Evolutionary conservation across 2,888 invertebrate species (phyloP).

Genomic region (Octonoba sinensis): DNA sequence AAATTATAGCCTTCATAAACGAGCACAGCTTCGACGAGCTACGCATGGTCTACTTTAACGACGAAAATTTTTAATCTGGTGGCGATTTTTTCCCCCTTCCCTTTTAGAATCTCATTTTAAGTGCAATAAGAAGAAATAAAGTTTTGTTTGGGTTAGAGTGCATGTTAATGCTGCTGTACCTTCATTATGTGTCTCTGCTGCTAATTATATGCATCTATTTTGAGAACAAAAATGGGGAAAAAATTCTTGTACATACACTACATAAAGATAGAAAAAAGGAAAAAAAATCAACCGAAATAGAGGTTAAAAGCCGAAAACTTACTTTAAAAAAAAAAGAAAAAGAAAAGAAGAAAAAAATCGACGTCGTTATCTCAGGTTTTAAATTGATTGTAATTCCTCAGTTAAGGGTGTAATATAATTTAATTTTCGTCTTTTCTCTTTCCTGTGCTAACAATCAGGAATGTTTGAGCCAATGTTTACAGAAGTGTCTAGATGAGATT

Average conservation of each 20-base stretch:
- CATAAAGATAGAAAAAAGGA: slow-evolving; percentile 38
- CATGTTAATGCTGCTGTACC: too few relatives aligned
- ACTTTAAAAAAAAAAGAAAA: too few relatives aligned
- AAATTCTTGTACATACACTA: slow-evolving; percentile 18
- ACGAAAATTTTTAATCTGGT: slow-evolving; percentile 20
- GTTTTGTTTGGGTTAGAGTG: too few relatives aligned
- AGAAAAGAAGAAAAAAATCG: too few relatives aligned
- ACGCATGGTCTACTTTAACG: slow-evolving; percentile 28
- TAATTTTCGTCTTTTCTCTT: slow-evolving; percentile 35
- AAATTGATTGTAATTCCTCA: slow-evolving; percentile 40
- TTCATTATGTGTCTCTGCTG: slow-evolving; percentile 12
- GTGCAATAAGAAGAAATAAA: too few relatives aligned
- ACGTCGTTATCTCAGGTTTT: slow-evolving; percentile 36
- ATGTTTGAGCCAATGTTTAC: slow-evolving; percentile 41
- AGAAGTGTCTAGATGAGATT: slow-evolving; percentile 41
- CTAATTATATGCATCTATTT: slow-evolving; percentile 43
- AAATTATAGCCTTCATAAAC: slow-evolving; percentile 54
- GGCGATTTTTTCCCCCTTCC: background rate
- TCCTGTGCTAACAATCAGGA: slow-evolving; percentile 35
- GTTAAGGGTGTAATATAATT: slow-evolving; percentile 52
- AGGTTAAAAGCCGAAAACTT: slow-evolving; percentile 42
- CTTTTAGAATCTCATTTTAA: background rate
- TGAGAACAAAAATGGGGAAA: slow-evolving; percentile 28
- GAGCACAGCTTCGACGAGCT: slow-evolving; percentile 29
- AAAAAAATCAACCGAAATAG: slow-evolving; percentile 51